Evolutionary conservation across 2,113 vertebrate species (phyloP).

Genomic region (Grus americana): DNA sequence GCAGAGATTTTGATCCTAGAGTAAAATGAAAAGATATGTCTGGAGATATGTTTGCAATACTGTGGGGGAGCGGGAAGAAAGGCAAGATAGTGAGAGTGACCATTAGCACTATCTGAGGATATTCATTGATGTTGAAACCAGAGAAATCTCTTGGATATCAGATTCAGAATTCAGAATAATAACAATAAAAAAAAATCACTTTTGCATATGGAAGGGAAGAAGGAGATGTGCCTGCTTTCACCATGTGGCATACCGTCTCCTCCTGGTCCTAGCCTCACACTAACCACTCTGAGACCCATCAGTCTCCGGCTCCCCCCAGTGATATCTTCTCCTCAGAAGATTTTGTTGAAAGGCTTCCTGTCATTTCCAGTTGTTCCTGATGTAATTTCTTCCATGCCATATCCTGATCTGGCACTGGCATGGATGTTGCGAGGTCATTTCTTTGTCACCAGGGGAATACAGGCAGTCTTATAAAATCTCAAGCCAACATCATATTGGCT

Average conservation of each 20-base stretch:
- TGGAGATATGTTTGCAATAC: background rate
- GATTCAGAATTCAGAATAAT: background rate
- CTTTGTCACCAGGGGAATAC: background rate
- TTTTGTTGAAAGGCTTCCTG: background rate
- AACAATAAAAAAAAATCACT: background rate
- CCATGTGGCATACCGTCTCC: background rate
- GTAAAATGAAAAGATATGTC: background rate
- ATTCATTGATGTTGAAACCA: background rate
- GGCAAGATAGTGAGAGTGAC: background rate
- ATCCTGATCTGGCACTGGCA: background rate
- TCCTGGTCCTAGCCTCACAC: background rate
- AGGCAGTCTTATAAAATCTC: background rate
- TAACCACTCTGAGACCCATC: background rate
- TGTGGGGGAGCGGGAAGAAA: background rate
- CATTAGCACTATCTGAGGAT: background rate
- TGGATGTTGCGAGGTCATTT: background rate
- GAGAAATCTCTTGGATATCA: background rate
- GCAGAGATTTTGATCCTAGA: background rate
- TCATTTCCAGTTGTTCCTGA: background rate
- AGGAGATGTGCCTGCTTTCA: background rate
- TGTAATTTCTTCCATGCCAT: background rate
- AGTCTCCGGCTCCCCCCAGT: background rate
- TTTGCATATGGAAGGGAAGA: background rate
- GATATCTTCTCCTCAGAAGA: background rate
- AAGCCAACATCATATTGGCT: background rate